Evolutionary conservation across 2,888 invertebrate genomes (phyloP).

Genomic region (Cataglyphis albicans): DNA sequence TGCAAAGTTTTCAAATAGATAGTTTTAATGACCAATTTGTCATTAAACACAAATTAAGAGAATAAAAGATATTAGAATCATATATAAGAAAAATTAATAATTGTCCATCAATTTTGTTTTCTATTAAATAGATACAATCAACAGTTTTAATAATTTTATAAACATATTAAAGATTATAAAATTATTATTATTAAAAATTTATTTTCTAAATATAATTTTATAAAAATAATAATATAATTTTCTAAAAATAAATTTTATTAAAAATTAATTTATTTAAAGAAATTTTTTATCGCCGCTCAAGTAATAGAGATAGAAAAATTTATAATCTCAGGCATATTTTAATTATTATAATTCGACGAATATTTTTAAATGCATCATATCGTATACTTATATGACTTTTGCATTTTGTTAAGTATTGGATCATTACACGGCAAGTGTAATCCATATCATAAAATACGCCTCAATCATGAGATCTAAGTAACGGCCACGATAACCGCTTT

Average conservation of each 20-base stretch:
- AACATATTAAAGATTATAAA: neutral
- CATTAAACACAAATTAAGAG: slow-evolving; percentile 1
- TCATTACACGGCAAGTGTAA: neutral
- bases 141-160: neutral
- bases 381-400: neutral
- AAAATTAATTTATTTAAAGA: no score
- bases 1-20: neutral
- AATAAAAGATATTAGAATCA: neutral
- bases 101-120: neutral
- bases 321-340: neutral
- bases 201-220: no score
- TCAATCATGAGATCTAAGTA: slow-evolving; percentile 40
- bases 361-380: neutral
- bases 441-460: neutral
- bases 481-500: slow-evolving; percentile 45
- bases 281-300: neutral
- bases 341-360: neutral
- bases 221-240: no score
- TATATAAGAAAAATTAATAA: neutral
- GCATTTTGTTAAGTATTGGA: neutral
- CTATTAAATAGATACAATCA: neutral
- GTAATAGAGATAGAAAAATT: neutral
- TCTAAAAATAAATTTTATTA: no score
- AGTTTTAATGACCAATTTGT: neutral
- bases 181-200: neutral